Conservation (phyloP, 2,797 vertebrate genomes). For the Trichosurus vulpecula region DNA sequence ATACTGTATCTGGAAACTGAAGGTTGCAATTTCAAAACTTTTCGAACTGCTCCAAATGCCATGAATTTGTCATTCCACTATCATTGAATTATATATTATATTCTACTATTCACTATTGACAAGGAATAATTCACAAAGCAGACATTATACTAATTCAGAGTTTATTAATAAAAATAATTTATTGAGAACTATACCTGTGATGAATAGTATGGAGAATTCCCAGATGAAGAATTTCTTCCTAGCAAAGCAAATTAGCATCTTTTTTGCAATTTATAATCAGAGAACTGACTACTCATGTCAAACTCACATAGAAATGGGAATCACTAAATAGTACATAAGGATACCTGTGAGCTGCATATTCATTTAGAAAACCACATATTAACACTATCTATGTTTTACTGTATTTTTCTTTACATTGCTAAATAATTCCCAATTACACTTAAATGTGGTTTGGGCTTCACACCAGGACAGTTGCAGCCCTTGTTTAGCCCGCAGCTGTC, state of each 20-base stretch:
- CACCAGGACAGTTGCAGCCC: neutral
- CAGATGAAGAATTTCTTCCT: neutral
- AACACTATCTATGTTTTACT: neutral
- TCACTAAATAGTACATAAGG: neutral
- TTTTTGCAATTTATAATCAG: neutral
- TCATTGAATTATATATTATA: neutral
- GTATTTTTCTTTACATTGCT: neutral
- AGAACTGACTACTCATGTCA: neutral
- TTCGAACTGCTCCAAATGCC: neutral
- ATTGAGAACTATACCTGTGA: neutral
- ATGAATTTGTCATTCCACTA: neutral
- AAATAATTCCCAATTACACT: neutral
- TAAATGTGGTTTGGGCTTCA: neutral
- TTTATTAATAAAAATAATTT: neutral
- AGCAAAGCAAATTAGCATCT: neutral
- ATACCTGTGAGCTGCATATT: neutral
- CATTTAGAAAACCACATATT: neutral
- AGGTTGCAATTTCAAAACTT: neutral
- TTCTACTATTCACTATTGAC: neutral
- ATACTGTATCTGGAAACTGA: neutral
- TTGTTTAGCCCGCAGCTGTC: neutral
- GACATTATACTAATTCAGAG: neutral
- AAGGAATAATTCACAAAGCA: neutral
- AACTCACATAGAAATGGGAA: neutral
- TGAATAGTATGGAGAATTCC: neutral